Evolutionary conservation across 2,888 invertebrate genomes (phyloP).

Genomic region (Drosophila basisetae): DNA sequence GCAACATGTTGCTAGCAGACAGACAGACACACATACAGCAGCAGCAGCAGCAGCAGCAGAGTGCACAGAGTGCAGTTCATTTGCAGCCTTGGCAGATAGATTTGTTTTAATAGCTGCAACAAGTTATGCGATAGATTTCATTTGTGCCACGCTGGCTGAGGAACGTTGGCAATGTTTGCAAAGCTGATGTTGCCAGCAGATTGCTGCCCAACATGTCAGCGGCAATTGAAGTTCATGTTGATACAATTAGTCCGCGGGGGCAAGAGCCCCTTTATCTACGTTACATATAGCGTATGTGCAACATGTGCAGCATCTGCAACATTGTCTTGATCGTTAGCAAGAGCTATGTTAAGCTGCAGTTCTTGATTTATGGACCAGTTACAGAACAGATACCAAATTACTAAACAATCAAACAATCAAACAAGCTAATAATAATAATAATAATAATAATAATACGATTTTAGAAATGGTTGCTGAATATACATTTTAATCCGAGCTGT

Average conservation of each 20-base stretch:
- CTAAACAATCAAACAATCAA: not conserved
- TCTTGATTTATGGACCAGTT: constrained; percentile 2
- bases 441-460: not conserved
- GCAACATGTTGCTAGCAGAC: constrained; percentile 56
- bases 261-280: constrained; percentile 10
- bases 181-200: constrained; percentile 47
- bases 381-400: not conserved
- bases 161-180: constrained; percentile 3
- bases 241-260: constrained; percentile 49
- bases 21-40: not conserved
- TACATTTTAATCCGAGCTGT: not conserved
- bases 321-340: constrained; percentile 16
- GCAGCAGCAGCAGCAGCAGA: not conserved
- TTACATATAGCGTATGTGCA: not conserved
- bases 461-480: not conserved
- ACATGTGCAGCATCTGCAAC: constrained; percentile 32
- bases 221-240: constrained; percentile 64
- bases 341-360: not conserved
- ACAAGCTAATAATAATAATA: not conserved
- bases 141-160: constrained; percentile 49
- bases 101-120: constrained; percentile 64
- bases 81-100: constrained; percentile 65
- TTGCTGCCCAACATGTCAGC: constrained; percentile 59
- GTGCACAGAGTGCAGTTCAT: constrained; percentile 35
- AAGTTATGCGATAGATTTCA: constrained; percentile 65